These are phyloP conservation scores for Drosophila santomea DNA, from an alignment of 1,140 invertebrate species.

Conservation along the genomic window DNA sequence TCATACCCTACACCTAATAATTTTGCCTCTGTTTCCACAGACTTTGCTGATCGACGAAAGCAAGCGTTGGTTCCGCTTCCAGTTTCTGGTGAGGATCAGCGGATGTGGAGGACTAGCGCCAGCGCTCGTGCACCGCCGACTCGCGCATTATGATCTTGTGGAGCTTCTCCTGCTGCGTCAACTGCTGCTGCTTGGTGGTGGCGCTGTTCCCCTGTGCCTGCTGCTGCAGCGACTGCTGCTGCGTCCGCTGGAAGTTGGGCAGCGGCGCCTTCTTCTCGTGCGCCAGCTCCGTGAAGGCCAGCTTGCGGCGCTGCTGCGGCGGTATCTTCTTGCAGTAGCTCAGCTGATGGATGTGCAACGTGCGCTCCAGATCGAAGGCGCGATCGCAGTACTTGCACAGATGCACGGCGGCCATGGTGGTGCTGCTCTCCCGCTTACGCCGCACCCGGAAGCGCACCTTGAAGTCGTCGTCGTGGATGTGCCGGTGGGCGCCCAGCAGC, in stretches of 20 bases:
- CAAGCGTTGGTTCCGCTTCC: slow-evolving; percentile 10
- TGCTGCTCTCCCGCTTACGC: slow-evolving; percentile 13
- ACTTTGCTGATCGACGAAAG: not conserved
- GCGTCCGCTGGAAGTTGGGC: slow-evolving; percentile 47
- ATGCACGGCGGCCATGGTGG: slow-evolving; percentile 17
- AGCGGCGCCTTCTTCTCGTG: slow-evolving; percentile 71
- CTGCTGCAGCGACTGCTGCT: not conserved
- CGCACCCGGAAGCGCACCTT: slow-evolving; percentile 46
- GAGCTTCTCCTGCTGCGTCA: slow-evolving; percentile 31
- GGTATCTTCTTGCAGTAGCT: slow-evolving; percentile 67
- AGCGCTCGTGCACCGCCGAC: slow-evolving; percentile 35
- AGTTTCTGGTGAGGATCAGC: too few species aligned
- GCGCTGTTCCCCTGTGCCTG: not conserved
- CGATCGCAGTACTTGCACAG: slow-evolving; percentile 70
- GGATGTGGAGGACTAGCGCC: slow-evolving; percentile 25
- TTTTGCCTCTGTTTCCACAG: not conserved
- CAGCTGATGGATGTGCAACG: slow-evolving; percentile 65
- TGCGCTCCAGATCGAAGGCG: slow-evolving; percentile 63
- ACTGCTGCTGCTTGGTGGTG: slow-evolving; percentile 3
- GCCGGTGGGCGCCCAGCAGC: slow-evolving; percentile 60
- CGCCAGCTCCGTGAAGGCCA: slow-evolving; percentile 62
- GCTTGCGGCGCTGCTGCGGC: slow-evolving; percentile 60
- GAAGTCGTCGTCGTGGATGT: slow-evolving; percentile 66
- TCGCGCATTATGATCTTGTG: slow-evolving; percentile 27
- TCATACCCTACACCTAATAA: too few species aligned